Percentiles rank a stretch among this genome's conserved stretches.
These are phyloP conservation scores for Egretta garzetta DNA, from an alignment of 2,113 vertebrate species.

Conservation along the genomic window DNA sequence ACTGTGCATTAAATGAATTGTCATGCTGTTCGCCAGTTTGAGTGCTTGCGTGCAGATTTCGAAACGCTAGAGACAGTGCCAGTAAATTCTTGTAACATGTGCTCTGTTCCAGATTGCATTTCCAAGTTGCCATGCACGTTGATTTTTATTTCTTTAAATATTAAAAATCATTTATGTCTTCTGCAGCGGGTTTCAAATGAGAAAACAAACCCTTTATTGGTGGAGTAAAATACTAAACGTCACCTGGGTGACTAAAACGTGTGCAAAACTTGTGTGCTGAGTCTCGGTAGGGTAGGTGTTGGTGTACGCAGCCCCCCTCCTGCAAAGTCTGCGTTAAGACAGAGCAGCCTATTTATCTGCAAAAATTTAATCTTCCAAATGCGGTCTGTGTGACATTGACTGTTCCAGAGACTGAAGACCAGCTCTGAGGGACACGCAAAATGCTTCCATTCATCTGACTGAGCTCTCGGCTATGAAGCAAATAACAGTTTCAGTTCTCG, in stretches of 20 bases:
- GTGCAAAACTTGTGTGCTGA: neutral
- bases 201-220: neutral
- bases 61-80: neutral
- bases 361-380: neutral
- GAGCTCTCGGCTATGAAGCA: neutral
- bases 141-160: too few species aligned
- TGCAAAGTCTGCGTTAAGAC: neutral
- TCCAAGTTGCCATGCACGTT: accelerated
- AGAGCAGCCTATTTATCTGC: neutral
- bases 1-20: neutral
- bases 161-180: neutral
- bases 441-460: neutral
- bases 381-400: accelerated
- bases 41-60: neutral
- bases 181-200: neutral
- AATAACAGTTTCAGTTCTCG: neutral
- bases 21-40: neutral
- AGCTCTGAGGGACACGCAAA: neutral
- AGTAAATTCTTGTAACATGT: neutral
- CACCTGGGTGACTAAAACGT: accelerated
- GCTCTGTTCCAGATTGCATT: neutral
- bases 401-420: neutral
- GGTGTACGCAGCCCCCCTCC: neutral
- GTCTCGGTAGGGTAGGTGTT: neutral
- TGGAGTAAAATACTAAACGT: accelerated